Conservation (phyloP, 2,113 vertebrate species). For the Rhynchopsitta pachyrhyncha region DNA sequence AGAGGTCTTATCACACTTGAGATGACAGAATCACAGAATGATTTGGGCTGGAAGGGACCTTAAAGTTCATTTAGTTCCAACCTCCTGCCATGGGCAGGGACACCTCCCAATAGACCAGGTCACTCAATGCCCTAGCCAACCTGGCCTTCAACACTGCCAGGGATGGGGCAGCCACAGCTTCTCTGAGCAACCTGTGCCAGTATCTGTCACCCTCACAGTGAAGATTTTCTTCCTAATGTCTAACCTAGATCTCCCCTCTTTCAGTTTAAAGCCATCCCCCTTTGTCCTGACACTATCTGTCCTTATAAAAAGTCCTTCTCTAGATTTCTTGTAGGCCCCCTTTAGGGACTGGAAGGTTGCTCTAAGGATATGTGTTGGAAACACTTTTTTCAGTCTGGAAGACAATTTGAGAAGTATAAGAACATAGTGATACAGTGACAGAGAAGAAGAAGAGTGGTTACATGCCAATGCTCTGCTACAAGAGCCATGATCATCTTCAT, state of each 20-base stretch:
- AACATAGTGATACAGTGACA: fast-evolving
- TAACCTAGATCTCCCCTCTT: not conserved
- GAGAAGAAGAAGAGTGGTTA: not conserved
- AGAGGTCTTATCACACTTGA: fast-evolving
- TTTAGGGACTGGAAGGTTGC: not conserved
- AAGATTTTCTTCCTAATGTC: not conserved
- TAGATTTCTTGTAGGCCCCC: not conserved
- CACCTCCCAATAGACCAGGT: not conserved
- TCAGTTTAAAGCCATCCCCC: not conserved
- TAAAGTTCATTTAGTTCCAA: not conserved
- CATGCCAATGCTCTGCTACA: fast-evolving
- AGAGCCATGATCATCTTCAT: too few relatives aligned
- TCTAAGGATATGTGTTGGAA: not conserved
- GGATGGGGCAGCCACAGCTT: not conserved
- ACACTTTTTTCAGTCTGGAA: not conserved
- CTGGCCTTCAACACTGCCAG: not conserved
- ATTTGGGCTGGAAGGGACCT: not conserved
- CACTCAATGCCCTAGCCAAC: not conserved
- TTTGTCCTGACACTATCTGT: not conserved
- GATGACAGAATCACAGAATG: not conserved
- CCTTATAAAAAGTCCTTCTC: not conserved
- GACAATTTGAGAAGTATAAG: not conserved
- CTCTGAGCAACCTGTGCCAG: not conserved
- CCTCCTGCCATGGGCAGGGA: not conserved
- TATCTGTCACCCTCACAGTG: not conserved